These are phyloP conservation scores for Lipophrys pholis DNA, from an alignment of 2,113 vertebrate genomes.

Conservation along the genomic window DNA sequence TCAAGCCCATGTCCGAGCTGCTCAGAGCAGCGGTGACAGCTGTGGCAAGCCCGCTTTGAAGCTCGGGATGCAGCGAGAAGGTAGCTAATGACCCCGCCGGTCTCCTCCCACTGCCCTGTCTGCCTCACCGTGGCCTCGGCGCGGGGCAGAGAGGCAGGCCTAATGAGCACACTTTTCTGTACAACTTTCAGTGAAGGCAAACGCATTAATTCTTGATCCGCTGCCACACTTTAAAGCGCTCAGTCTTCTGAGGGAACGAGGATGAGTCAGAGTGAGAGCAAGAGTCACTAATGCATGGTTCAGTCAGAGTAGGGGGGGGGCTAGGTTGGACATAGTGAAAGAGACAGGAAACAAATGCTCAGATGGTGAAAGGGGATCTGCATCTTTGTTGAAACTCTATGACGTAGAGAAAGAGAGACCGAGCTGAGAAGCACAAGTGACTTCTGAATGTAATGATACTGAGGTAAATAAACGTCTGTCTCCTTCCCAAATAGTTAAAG, in stretches of 20 bases:
- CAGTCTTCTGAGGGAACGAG: constrained; percentile 27
- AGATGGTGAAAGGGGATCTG: constrained; percentile 11
- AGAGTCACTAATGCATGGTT: constrained; percentile 55
- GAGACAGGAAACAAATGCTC: constrained; percentile 10
- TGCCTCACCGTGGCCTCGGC: constrained; percentile 35
- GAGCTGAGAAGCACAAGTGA: constrained; percentile 19
- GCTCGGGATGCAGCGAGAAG: constrained; percentile 53
- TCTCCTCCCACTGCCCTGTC: constrained; percentile 50
- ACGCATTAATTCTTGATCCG: constrained; percentile 58
- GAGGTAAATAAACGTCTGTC: constrained; percentile 48
- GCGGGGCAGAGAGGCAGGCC: constrained; percentile 30
- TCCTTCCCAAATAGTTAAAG: constrained; percentile 32
- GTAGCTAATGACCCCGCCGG: constrained; percentile 64
- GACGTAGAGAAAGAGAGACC: constrained; percentile 3
- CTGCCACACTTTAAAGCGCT: constrained; percentile 40
- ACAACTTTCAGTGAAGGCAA: constrained; percentile 63
- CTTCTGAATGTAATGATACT: constrained; percentile 36
- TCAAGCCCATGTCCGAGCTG: constrained; percentile 57
- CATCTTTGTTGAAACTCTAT: constrained; percentile 5
- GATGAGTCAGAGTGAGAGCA: constrained; percentile 46
- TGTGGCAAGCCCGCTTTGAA: constrained; percentile 65
- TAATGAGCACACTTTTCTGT: constrained; percentile 71
- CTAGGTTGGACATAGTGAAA: constrained; percentile 14
- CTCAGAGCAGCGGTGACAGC: constrained; percentile 48
- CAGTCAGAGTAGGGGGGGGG: not conserved